phyloP scores from a whole-genome alignment of 2,888 invertebrate species.

The Dioctria linearis region DNA sequence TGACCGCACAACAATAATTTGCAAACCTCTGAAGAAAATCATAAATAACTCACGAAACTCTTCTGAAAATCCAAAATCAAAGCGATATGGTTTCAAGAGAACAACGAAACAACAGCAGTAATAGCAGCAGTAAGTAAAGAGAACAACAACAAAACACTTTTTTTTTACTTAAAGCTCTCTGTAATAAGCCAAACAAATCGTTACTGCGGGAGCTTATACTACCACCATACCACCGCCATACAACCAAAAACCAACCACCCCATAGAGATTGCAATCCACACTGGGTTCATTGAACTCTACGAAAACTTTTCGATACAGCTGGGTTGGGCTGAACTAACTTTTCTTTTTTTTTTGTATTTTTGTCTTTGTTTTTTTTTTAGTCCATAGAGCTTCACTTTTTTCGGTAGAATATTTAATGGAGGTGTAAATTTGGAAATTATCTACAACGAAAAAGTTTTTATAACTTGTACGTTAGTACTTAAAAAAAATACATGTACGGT shows the following conservation, averaged over 20 bases:
- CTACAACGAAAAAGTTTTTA: no score
- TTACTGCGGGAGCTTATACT: conserved; percentile 50
- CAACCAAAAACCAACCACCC: conserved; percentile 5
- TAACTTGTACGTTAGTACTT: no score
- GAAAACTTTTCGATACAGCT: conserved; percentile 54
- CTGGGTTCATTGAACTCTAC: conserved; percentile 36
- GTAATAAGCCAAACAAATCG: conserved; percentile 51
- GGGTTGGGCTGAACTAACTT: conserved; percentile 50
- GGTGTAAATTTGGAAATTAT: no score
- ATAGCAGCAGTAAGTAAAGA: conserved; percentile 1
- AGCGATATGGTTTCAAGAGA: conserved; percentile 4
- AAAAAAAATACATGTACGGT: no score
- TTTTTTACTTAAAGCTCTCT: conserved; percentile 36
- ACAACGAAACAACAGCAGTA: conserved; percentile 5
- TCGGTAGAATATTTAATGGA: background rate
- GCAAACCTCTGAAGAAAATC: conserved; percentile 32
- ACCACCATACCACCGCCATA: conserved; percentile 22
- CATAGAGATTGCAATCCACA: conserved; percentile 29
- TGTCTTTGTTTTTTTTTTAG: background rate
- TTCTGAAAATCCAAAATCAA: conserved; percentile 36
- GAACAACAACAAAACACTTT: background rate
- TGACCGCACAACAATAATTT: conserved; percentile 10
- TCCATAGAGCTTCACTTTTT: conserved; percentile 43
- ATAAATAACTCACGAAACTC: conserved; percentile 31
- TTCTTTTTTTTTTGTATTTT: no score